Base-by-base conservation (phyloP, 37 sponge, comb jelly and placozoan species). In the Aplysina aerophoba region DNA sequence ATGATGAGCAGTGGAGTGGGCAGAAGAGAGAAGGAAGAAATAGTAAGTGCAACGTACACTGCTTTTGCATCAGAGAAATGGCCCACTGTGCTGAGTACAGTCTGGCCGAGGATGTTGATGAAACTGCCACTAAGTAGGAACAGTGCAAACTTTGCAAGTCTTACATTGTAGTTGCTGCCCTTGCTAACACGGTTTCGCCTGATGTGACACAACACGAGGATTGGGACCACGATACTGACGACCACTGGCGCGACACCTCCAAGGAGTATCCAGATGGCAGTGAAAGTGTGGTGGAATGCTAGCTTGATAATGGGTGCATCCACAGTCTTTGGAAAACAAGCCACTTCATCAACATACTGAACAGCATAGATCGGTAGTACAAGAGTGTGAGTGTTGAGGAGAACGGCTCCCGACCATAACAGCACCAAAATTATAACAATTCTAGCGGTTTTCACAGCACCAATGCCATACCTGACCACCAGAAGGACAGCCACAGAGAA, bases 61-160 rank as follows among this genome's bases (percentile, higher is more conserved):
- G 71, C 28, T 6, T 16, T 31, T 69, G 34, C 34, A 34, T 27
- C 33, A 15, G 71, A 69, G 71, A 1, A 34, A 15, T 34, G 15
- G 6, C 6, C 50, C 8, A 44, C 8, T 44, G 50, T 8, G 8
- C 6, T 44, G 50, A 44, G 6, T 8, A 69, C 17, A 30, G 34
- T 6, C 1, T 69, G 71, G 17, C 71, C 71, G 1, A 69, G 34
- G 34, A 69, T 11, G 71, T 27, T 31, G 71, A 69, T 28, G 34
- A 28, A 34, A 30, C 34, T 27, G 1, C 71, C 71, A 34, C 35
- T 17, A 4, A 35, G 35, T 1, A 69, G 34, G 34, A 69, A 69
- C 1, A 69, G 71, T 30, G 71, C 71, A 30, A 69, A 69, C 6
- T 69, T 69, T n/a, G 71, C 71, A 30, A 69, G 71, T 69, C 71